Base-by-base conservation (phyloP, 2,888 invertebrate species). In the Dioctria linearis region DNA sequence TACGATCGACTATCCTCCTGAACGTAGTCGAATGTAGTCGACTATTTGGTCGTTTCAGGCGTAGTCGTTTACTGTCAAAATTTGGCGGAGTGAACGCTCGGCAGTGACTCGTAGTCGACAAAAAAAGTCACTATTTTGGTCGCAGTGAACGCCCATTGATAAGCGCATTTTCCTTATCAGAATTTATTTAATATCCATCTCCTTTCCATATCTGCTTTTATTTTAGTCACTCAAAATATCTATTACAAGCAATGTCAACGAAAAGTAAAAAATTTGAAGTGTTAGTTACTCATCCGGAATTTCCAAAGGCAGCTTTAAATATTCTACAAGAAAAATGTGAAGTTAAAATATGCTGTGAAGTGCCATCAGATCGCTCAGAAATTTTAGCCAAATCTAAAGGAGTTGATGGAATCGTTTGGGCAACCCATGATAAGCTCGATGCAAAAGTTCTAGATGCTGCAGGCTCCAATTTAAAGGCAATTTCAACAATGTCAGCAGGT, bases 401-500 rank as follows among this genome's bases (percentile, higher is more conserved):
- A 13, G 86, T 88, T 3, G 85, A 89, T 82, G 89, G 86, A 6
- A 84, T 88, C 3, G 83, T 87, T 46, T 89, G 89, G 89, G 88
- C 83, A 2, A 84, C 85, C 2, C 86, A 87, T 82, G 83, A 85
- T 0, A 79, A 84, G 0, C 83, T 89, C 0, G 85, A 89, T 82
- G 87, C 85, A 4, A 88, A 88, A 81, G 84, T 85, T 0, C 69
- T 89, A 61, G 86, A 89, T 84, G 86, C 86, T 0, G 88, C 87
- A 5, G 89, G 96, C 4, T 90, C 93, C 0, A 90, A 92, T 75
- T 87, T 97, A 76, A 95, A 94, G 88, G 92, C 93, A 0, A 90
- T 98, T 3, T 93, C 94, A 0, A 93, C 96, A 0, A 94, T 95
- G 93, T 95, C 97, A 0, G 96, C 96, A 0, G 98, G 98, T 8